A percentile compares a stretch with the other conserved stretches of the same genome.
phyloP scores from a whole-genome alignment of 2,797 vertebrate genomes.

The Sternarchorhynchus goeldii region DNA sequence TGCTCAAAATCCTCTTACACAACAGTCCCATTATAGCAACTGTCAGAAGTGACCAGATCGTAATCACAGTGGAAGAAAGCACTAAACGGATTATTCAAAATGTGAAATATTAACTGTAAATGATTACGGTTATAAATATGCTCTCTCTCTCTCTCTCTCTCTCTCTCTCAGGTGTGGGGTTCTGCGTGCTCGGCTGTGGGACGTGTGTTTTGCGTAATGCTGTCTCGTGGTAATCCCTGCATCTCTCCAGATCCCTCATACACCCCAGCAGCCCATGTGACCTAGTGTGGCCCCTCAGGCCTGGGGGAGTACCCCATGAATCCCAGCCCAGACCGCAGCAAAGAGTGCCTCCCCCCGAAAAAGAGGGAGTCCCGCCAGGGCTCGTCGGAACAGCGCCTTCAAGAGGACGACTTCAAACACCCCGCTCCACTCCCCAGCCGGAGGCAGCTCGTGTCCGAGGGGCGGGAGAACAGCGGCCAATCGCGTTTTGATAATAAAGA shows the following conservation, averaged over 20 bases:
- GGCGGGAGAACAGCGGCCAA: slow-evolving; percentile 65
- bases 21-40: too few species aligned
- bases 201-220: slow-evolving; percentile 75
- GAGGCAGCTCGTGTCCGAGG: slow-evolving; percentile 66
- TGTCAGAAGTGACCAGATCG: too few species aligned
- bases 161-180: slow-evolving; percentile 67
- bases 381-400: slow-evolving; percentile 69
- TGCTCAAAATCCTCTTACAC: too few species aligned
- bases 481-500: slow-evolving; percentile 58
- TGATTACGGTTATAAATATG: too few species aligned
- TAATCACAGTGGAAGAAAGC: too few species aligned
- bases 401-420: slow-evolving; percentile 77
- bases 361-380: slow-evolving; percentile 82
- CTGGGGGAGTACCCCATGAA: slow-evolving; percentile 81
- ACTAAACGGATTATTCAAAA: too few species aligned
- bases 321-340: slow-evolving; percentile 80
- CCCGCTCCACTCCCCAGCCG: slow-evolving; percentile 74
- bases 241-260: slow-evolving; percentile 72
- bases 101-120: too few species aligned
- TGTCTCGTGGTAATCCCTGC: slow-evolving; percentile 67
- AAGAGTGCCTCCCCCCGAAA: slow-evolving; percentile 83
- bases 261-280: slow-evolving; percentile 82
- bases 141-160: slow-evolving; percentile 21
- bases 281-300: slow-evolving; percentile 73
- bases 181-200: slow-evolving; percentile 52